Base-by-base conservation (phyloP, 2,113 vertebrate species). In the Crypturellus undulatus region DNA sequence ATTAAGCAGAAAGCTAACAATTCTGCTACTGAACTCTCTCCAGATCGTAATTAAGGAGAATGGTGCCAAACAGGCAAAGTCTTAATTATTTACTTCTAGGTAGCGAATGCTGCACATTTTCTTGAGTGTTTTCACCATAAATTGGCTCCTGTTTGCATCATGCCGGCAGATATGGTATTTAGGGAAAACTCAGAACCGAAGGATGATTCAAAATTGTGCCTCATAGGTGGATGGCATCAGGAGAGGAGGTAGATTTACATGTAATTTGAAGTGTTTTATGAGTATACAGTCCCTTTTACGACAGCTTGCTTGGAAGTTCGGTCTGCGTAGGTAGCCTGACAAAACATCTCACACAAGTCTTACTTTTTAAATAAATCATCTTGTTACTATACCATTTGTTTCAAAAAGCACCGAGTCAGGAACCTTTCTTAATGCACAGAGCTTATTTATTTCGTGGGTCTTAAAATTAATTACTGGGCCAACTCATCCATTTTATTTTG, bases 391-490 rank as follows among this genome's bases (percentile, higher is more conserved):
- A 26, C 28, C 58, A 1, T 65, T 15, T 73, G 16, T 88, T 94
- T 95, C 86, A 78, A 84, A 79, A 40, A 70, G 14, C 42, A 62
- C 11, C 32, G 45, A 92, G 78, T 77, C 17, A 38, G 54, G 85
- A 71, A 76, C 38, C 72, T 12, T 88, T 77, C 87, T 87, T 51
- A 51, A 36, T 51, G 49, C 68, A 51, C 42, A 77, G 59, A 78
- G 47, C 22, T 78, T 70, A 34, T 75, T 12, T 85, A 73, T 90
- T 90, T 90, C 9, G 16, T 52, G 42, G 45, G 65, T 77, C 65
- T 92, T 65, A 90, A 69, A 86, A 85, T 71, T 79, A 70, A 87
- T 91, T 91, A 83, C 68, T 73, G 63, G 77, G 91, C 20, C 51
- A 43, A 52, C 36, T 75, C n/a, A 56, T 20, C 4, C 6, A 22